Evolutionary conservation across 2,888 invertebrate species (phyloP).

Genomic region (Danaus chrysippus): DNA sequence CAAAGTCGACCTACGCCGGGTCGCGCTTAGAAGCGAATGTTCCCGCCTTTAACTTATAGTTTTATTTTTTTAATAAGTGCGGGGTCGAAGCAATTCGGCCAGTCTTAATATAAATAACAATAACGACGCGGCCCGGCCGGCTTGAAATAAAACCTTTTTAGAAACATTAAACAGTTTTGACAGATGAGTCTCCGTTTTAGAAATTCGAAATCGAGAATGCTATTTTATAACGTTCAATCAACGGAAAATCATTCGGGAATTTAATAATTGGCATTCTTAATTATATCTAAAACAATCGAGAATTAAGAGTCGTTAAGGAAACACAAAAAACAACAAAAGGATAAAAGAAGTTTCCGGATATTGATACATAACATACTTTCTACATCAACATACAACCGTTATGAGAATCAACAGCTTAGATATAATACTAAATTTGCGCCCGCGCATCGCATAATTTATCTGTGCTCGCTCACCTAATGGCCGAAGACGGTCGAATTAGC

Average conservation of each 20-base stretch:
- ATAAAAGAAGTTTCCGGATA: conserved; percentile 21
- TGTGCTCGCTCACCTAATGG: conserved; percentile 40
- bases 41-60: conserved; percentile 31
- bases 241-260: neutral
- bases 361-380: conserved; percentile 32
- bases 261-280: neutral
- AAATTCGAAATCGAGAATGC: conserved; percentile 38
- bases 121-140: conserved; percentile 61
- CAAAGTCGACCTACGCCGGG: conserved; percentile 41
- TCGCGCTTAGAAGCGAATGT: conserved; percentile 44
- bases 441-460: conserved; percentile 52
- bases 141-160: conserved; percentile 63
- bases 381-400: conserved; percentile 44
- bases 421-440: conserved; percentile 56
- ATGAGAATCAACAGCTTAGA: conserved; percentile 47
- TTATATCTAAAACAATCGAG: neutral
- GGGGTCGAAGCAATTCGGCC: conserved; percentile 67
- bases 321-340: conserved; percentile 7
- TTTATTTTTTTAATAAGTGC: conserved; percentile 59
- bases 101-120: conserved; percentile 75
- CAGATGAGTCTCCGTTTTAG: conserved; percentile 57
- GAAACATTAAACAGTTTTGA: conserved; percentile 69
- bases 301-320: neutral
- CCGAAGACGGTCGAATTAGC: conserved; percentile 56
- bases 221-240: conserved; percentile 12